Base-by-base conservation (phyloP, 2,113 vertebrate species). In the Saiga tatarica region DNA sequence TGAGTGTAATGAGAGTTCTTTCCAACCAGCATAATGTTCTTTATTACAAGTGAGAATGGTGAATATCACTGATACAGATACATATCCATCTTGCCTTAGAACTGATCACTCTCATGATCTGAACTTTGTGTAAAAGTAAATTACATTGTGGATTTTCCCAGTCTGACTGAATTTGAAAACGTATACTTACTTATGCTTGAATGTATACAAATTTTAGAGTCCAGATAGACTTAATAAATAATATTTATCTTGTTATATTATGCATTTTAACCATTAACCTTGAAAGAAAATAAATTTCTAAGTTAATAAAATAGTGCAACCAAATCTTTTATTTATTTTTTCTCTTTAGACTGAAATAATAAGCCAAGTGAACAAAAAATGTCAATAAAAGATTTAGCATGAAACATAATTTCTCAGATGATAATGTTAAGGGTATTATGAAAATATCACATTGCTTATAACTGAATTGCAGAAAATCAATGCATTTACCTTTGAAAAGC, bases 231-330 rank as follows among this genome's bases (percentile, higher is more conserved):
- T 81, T 83, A 76, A 92, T 39, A 53, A 82, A 74, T 81, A 39
- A 52, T 47, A 64, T 53, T 89, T 91, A 71, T 52, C 47, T 89
- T 89, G 19, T 64, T 53, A 74, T 78, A 82, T 87, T 87, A 95
- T 81, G 55, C 33, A 86, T 74, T 83, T 82, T 67, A 96, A 79
- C 28, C 81, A 87, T 93, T 95, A 78, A 87, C 2, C 74, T 94
- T 55, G 83, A 96, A 96, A 94, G 95, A 97, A 98, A 98, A 97
- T 98, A 92, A 74, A 89, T 98, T 89, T 98, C 45, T 98, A 93
- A 76, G 57, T 98, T 97, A 96, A 93, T 96, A 98, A 98, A 98
- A 91, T 97, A 97, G 94, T 4, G 1, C 91, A 97, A 96, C 92
- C 82, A 91, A 97, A 91, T 89, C 83, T 71, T 98, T 98, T 98